Percentiles rank a stretch among this genome's conserved stretches.
Evolutionary conservation across 2,797 vertebrate species (phyloP).

Genomic region (Platalea minor): DNA sequence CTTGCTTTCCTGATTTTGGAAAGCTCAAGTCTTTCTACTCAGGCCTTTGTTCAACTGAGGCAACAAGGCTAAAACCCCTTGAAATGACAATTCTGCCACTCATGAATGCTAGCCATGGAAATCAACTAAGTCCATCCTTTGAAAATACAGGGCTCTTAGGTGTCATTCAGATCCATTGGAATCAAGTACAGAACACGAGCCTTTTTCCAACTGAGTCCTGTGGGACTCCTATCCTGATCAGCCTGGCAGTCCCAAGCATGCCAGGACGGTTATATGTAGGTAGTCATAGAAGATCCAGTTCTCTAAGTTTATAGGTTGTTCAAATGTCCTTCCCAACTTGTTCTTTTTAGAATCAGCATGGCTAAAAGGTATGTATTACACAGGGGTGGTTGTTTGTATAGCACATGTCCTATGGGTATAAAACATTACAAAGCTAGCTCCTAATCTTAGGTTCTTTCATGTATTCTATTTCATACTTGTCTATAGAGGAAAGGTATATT

Average conservation of each 20-base stretch:
- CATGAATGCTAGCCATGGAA: not conserved
- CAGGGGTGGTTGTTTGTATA: not conserved
- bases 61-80: not conserved
- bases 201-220: not conserved
- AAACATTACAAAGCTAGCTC: not conserved
- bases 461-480: not conserved
- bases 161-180: not conserved
- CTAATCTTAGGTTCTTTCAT: not conserved
- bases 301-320: not conserved
- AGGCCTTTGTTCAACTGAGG: not conserved
- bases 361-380: not conserved
- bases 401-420: not conserved
- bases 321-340: not conserved
- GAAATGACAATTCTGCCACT: not conserved
- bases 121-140: not conserved
- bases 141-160: not conserved
- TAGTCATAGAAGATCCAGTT: not conserved
- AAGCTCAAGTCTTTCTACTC: not conserved
- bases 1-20: not conserved
- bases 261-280: not conserved
- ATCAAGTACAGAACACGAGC: not conserved
- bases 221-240: not conserved
- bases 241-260: not conserved
- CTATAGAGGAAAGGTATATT: not conserved
- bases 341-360: not conserved